Percentiles rank a stretch among this genome's conserved stretches.
Conservation (phyloP, 2,888 invertebrate species). For the Ophonus ardosiacus region DNA sequence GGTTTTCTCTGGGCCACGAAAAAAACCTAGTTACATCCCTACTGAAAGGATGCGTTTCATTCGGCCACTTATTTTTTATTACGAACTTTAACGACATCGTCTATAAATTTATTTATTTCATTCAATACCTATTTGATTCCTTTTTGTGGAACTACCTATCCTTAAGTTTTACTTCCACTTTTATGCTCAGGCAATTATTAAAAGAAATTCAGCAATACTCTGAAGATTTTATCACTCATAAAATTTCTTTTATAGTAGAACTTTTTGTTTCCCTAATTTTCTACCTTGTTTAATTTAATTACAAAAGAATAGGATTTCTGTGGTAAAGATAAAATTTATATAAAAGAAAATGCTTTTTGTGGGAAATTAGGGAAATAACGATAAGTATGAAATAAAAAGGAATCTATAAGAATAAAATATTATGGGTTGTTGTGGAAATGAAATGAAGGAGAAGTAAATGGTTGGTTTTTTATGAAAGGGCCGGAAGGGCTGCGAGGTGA, state of each 20-base stretch:
- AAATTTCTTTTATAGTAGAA: neutral
- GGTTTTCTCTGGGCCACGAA: too few relatives aligned
- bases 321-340: too few relatives aligned
- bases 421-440: conserved; percentile 56
- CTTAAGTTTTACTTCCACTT: conserved; percentile 14
- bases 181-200: conserved; percentile 18
- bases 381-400: too few relatives aligned
- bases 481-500: conserved; percentile 93
- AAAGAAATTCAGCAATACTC: neutral
- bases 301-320: too few relatives aligned
- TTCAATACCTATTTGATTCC: conserved; percentile 1
- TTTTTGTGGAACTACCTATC: conserved; percentile 3
- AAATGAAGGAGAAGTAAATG: conserved; percentile 34
- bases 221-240: conserved; percentile 13
- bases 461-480: conserved; percentile 75
- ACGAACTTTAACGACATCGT: conserved; percentile 15
- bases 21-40: too few relatives aligned
- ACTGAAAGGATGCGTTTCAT: conserved; percentile 6
- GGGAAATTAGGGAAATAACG: too few relatives aligned
- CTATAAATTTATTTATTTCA: conserved; percentile 39
- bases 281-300: too few relatives aligned
- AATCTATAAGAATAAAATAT: neutral
- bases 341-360: too few relatives aligned
- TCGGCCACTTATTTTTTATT: conserved; percentile 39
- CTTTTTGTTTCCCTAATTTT: too few relatives aligned